Evolutionary conservation across 2,797 vertebrate genomes (phyloP), one percentile per base, ranked within the genome.

Genomic region (Trachops cirrhosus): DNA sequence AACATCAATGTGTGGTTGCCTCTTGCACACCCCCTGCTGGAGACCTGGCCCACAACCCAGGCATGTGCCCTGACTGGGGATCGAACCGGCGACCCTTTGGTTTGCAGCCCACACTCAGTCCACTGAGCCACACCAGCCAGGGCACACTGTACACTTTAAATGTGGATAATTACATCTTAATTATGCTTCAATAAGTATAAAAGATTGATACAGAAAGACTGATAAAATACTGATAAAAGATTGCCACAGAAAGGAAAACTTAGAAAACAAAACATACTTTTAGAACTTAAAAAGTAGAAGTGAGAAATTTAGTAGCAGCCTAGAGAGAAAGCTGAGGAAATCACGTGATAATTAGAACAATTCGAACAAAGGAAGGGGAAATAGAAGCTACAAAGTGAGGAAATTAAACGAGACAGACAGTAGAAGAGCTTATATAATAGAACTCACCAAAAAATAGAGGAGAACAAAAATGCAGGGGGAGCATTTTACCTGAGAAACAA

Each of bases 191-290:
- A 3, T 9, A 52, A 92, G 9, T 5, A 37, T 46, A 52, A 83
- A 85, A 39, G 75, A 93, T 34, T 39, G 9, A 16, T 74, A 7
- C n/a, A 62, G 50, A 67, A 95, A 57, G 41, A 29, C 44, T 75
- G 70, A 48, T 37, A 44, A 82, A 80, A 39, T 50, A 22, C 41
- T 68, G 59, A 46, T 39, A 39, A 82, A 82, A 41, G 75, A 93
- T 34, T 44, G 9, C 21, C 67, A 10, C 37, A 68, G 50, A 67
- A 92, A 50, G 48, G n/a, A 68, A 44, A 57, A 80, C 74, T 93
- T 91, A 78, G 26, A 67, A 96, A 82, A 44, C 39, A 37, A 92
- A 89, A 97, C n/a, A 24, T 37, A 12, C 54, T 34, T 86, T 79
- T 84, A 77, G 71, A 87, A 77, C 67, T 86, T 68, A 73, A 78